Conservation (phyloP, 1,140 invertebrate species). For the Megalopta genalis region DNA sequence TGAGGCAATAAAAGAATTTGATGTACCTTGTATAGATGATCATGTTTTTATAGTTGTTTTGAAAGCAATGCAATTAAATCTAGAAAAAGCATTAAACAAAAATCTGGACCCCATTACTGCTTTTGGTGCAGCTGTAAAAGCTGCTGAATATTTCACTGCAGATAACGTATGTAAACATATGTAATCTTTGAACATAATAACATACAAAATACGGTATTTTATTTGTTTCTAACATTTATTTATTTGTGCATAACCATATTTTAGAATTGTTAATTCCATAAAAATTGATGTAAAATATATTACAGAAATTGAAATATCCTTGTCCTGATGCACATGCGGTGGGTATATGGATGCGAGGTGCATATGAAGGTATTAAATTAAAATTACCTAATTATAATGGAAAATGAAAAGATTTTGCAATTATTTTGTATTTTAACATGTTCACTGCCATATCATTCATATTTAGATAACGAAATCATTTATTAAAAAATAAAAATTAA, state of each 20-base stretch:
- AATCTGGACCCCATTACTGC: constrained; percentile 67
- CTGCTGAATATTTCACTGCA: constrained; percentile 79
- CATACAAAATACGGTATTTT: constrained; percentile 31
- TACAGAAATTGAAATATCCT: constrained; percentile 72
- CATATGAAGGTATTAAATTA: constrained; percentile 79
- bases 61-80: constrained; percentile 66
- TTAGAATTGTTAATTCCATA: too few relatives aligned
- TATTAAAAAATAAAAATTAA: too few relatives aligned
- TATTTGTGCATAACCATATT: background rate
- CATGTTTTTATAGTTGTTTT: constrained; percentile 83
- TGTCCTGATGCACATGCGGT: constrained; percentile 83
- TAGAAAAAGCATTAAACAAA: constrained; percentile 56
- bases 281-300: constrained; percentile 9
- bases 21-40: constrained; percentile 78
- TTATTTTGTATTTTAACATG: background rate
- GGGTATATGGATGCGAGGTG: constrained; percentile 82
- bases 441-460: too few relatives aligned
- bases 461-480: too few relatives aligned
- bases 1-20: constrained; percentile 78
- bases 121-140: constrained; percentile 79
- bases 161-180: constrained; percentile 75
- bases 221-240: background rate
- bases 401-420: constrained; percentile 13
- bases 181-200: constrained; percentile 56
- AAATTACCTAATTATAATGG: constrained; percentile 40